Base-by-base conservation (phyloP, 2,113 vertebrate species). In the Pollachius pollachius region DNA sequence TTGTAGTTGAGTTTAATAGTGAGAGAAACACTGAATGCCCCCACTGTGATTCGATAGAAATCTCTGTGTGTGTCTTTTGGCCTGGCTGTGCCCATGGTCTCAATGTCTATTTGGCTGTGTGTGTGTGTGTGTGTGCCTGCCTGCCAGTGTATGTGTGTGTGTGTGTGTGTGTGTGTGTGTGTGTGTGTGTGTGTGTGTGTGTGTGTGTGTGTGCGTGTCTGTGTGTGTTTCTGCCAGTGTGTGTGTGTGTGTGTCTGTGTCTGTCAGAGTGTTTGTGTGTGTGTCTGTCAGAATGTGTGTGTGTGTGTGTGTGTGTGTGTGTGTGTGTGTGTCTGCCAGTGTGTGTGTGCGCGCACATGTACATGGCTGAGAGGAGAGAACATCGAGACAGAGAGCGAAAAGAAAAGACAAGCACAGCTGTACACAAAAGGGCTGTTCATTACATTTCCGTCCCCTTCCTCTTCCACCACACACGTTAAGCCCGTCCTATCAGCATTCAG, bases 381-480 rank as follows among this genome's bases (percentile, higher is more conserved):
- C 25, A 52, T 23, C 15, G 56, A 79, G 75, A 70, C 70, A 61
- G 76, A 73, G 68, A 72, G 69, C 64, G 56, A 73, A 77, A 70
- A 66, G 72, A 48, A 48, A 48, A 48, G 41, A 12, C 75, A 27
- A 52, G 71, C 37, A 19, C 88, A 90, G 85, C 87, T 90, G 87
- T 72, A 77, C 84, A 91, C 88, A 91, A 91, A 90, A 84, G 62
- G 19, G 19, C 79, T 62, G 76, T 89, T 90, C 72, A 89, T 86
- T 7, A 63, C 74, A 68, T 81, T 63, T 79, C 72, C 73, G 72
- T 37, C 15, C 58, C 1, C 64, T 57, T 30, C 48, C 15, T 75
- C 73, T 79, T 75, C 75, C 11, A 27, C 6, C 25, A 27, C n/a
- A 77, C 82, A 73, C 81, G 71, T 80, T 72, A 65, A 72, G 72